phyloP scores from a whole-genome alignment of 2,797 vertebrate species.

The Bucorvus abyssinicus region DNA sequence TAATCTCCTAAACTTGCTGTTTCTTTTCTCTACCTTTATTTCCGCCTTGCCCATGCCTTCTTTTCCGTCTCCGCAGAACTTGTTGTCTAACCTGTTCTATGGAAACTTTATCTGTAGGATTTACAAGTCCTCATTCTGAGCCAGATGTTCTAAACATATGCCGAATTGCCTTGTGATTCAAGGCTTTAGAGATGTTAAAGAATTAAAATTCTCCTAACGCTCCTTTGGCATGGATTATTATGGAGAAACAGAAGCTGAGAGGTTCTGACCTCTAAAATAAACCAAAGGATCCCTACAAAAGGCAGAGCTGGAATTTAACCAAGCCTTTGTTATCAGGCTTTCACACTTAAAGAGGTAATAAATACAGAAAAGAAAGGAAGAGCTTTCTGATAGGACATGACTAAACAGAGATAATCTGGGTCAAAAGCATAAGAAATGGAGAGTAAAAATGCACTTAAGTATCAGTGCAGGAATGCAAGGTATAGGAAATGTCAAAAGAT shows the following conservation, averaged over 20 bases:
- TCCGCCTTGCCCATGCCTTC: neutral
- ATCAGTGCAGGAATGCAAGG: neutral
- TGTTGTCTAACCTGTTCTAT: neutral
- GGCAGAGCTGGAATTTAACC: neutral
- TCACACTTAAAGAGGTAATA: neutral
- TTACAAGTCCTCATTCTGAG: neutral
- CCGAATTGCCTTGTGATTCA: neutral
- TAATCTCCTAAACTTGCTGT: neutral
- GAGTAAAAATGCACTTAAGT: neutral
- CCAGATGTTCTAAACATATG: constrained; percentile 47
- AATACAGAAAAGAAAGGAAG: neutral
- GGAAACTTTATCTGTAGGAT: neutral
- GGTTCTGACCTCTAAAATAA: neutral
- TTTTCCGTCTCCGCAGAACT: neutral
- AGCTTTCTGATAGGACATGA: neutral
- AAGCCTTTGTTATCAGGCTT: neutral
- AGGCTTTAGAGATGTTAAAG: neutral
- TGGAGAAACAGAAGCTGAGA: neutral
- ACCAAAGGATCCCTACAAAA: neutral
- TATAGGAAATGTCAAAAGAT: neutral
- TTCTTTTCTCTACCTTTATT: neutral
- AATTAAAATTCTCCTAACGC: neutral
- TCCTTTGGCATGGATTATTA: neutral
- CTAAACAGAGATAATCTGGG: neutral
- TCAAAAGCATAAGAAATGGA: neutral